These are phyloP conservation scores for Tragelaphus strepsiceros DNA, from an alignment of 2,113 vertebrate species.

Conservation along the genomic window DNA sequence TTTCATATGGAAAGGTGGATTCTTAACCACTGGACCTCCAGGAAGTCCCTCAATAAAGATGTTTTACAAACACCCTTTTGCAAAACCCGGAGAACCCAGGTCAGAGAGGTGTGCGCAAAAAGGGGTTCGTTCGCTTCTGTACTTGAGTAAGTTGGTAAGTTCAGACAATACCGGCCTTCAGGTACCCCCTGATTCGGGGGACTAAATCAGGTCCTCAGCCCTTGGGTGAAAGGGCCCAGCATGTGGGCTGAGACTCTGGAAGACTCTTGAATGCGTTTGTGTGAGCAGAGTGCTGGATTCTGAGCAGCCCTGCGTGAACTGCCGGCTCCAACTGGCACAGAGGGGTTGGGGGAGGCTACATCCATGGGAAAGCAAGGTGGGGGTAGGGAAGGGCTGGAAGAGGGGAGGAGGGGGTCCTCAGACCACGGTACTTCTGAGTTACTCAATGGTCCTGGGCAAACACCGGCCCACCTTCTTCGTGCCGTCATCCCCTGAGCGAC, in stretches of 20 bases:
- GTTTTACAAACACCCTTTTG: background rate
- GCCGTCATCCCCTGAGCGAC: background rate
- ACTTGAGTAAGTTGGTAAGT: background rate
- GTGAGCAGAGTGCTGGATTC: background rate
- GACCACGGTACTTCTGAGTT: background rate
- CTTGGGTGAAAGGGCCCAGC: background rate
- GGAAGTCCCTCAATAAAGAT: background rate
- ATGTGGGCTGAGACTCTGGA: rapidly evolving
- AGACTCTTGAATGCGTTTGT: background rate
- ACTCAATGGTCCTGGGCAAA: background rate
- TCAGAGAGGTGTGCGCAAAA: background rate
- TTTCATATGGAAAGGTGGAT: background rate
- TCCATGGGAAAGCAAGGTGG: background rate
- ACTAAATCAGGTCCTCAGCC: background rate
- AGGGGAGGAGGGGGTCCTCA: background rate
- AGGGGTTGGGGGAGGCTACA: background rate
- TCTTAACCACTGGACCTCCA: background rate
- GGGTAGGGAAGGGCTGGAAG: background rate
- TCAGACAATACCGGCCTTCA: background rate
- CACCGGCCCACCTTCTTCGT: background rate
- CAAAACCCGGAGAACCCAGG: background rate
- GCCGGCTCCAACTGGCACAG: background rate
- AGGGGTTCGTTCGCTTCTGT: background rate
- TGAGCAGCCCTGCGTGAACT: background rate
- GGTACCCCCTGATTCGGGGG: background rate